Percentiles rank a stretch among this genome's conserved stretches.
Conservation (phyloP, 2,888 invertebrate genomes). For the Gibbula magus region DNA sequence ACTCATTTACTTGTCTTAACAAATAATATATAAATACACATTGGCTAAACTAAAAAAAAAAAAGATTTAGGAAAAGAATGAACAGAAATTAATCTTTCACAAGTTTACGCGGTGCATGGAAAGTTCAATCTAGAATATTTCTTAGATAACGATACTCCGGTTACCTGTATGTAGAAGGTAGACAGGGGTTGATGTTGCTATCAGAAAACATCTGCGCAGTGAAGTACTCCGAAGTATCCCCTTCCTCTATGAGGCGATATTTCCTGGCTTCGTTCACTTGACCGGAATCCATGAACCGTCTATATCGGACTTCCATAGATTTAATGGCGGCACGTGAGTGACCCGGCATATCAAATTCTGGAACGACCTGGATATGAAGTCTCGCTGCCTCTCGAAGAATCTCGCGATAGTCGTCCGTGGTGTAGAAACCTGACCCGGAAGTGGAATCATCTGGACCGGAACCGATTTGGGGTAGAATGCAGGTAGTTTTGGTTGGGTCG, state of each 20-base stretch:
- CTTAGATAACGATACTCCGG: too few species aligned
- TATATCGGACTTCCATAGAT: constrained; percentile 39
- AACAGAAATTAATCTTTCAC: too few species aligned
- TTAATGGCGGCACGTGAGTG: constrained; percentile 58
- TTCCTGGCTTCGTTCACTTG: constrained; percentile 5
- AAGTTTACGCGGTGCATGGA: too few species aligned
- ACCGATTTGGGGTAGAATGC: constrained; percentile 49
- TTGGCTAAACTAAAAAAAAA: too few species aligned
- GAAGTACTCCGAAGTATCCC: constrained; percentile 36
- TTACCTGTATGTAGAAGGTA: constrained; percentile 35
- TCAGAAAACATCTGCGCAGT: constrained; percentile 43
- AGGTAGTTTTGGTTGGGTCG: constrained; percentile 33
- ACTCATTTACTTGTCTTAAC: too few species aligned
- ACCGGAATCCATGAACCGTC: neutral
- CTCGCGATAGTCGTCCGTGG: constrained; percentile 31
- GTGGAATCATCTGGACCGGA: constrained; percentile 36
- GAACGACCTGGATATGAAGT: constrained; percentile 52
- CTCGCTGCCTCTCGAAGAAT: constrained; percentile 38
- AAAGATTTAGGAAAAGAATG: too few species aligned
- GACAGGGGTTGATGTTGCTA: constrained; percentile 46
- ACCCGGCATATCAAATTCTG: constrained; percentile 61
- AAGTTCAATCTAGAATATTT: too few species aligned
- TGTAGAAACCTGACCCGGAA: constrained; percentile 45
- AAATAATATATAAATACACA: too few species aligned
- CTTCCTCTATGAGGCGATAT: constrained; percentile 34